These are phyloP conservation scores for Leucophenga maculata DNA, from an alignment of 2,888 invertebrate species.

Conservation along the genomic window DNA sequence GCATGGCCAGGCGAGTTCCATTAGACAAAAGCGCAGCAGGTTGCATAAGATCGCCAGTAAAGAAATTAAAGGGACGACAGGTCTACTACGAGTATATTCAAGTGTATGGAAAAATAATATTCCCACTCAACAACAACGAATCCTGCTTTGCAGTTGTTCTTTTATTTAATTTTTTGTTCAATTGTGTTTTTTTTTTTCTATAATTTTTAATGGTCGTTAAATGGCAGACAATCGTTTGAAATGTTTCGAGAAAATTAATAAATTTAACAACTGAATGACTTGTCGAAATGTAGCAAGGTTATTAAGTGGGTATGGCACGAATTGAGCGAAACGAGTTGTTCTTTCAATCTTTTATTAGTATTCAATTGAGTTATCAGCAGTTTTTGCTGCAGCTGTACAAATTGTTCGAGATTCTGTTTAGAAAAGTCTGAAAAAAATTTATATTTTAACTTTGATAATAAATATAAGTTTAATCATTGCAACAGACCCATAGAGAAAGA, in stretches of 20 bases:
- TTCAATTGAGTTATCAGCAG: too few species aligned
- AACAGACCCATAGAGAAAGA: too few species aligned
- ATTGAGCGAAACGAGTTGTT: background rate
- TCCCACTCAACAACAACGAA: slow-evolving; percentile 17
- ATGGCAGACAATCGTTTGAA: slow-evolving; percentile 15
- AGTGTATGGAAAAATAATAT: slow-evolving; percentile 13
- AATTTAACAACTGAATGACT: slow-evolving; percentile 65
- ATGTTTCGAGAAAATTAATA: slow-evolving; percentile 51
- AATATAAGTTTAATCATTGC: too few species aligned
- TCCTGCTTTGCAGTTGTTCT: background rate
- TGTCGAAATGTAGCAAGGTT: slow-evolving; percentile 54
- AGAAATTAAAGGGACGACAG: background rate
- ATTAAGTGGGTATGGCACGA: slow-evolving; percentile 7
- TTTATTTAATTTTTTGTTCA: background rate
- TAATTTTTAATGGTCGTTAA: slow-evolving; percentile 26
- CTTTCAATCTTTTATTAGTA: background rate
- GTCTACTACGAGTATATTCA: background rate
- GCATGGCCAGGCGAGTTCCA: background rate
- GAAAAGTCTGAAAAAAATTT: too few species aligned
- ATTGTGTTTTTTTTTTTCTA: slow-evolving; percentile 7
- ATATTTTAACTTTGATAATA: too few species aligned
- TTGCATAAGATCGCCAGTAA: slow-evolving; percentile 8
- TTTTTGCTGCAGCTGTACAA: too few species aligned
- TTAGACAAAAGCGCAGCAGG: slow-evolving; percentile 20
- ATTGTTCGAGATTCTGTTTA: too few species aligned